Conservation (phyloP, 2,888 invertebrate genomes). For the Hedya salicella region DNA sequence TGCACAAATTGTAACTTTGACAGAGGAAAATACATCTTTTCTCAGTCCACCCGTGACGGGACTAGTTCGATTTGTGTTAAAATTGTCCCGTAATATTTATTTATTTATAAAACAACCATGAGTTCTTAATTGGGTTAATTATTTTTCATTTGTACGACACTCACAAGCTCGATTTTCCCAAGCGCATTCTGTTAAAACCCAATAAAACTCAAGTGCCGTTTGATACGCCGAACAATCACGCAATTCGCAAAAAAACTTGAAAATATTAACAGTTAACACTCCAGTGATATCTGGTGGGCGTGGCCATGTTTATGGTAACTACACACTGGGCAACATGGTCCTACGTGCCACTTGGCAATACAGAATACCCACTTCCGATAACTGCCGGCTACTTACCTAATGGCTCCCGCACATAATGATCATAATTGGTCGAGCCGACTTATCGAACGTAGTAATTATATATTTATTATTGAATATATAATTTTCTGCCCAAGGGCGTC, state of each 20-base stretch:
- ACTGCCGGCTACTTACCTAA: slow-evolving; percentile 69
- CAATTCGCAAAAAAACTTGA: slow-evolving; percentile 56
- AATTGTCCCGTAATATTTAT: too few relatives aligned
- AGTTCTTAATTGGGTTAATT: too few relatives aligned
- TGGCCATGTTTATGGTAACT: slow-evolving; percentile 70
- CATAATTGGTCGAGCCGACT: slow-evolving; percentile 59
- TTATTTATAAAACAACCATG: too few relatives aligned
- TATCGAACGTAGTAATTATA: slow-evolving; percentile 34
- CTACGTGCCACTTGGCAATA: slow-evolving; percentile 47
- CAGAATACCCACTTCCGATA: slow-evolving; percentile 53
- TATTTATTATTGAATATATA: slow-evolving; percentile 41
- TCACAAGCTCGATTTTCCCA: not conserved
- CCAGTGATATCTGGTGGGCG: slow-evolving; percentile 70
- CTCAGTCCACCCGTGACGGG: too few relatives aligned
- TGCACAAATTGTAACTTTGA: too few relatives aligned
- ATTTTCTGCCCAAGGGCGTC: slow-evolving; percentile 34
- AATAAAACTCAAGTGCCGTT: slow-evolving; percentile 19
- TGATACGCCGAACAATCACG: slow-evolving; percentile 27
- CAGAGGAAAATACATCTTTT: too few relatives aligned
- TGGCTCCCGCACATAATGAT: slow-evolving; percentile 66
- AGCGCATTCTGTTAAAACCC: slow-evolving; percentile 4
- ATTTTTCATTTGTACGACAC: not conserved
- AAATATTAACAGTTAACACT: slow-evolving; percentile 50
- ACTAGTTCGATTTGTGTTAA: too few relatives aligned
- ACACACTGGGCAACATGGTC: slow-evolving; percentile 49